These are phyloP conservation scores for Paradoxurus hermaphroditus DNA, from an alignment of 2,113 vertebrate species.

Conservation along the genomic window DNA sequence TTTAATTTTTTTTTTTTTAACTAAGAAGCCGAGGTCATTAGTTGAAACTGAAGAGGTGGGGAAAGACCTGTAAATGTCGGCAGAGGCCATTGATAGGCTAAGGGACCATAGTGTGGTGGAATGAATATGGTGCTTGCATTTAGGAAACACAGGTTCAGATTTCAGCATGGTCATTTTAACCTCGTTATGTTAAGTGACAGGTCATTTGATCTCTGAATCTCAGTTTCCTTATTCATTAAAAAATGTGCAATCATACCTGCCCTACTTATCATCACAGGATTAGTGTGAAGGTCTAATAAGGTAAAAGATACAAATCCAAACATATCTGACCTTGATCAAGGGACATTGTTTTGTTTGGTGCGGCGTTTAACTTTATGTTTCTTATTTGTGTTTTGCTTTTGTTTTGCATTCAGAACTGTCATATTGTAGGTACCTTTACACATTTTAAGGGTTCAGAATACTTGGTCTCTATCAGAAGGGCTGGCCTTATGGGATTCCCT, in stretches of 20 bases:
- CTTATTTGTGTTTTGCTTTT: not conserved
- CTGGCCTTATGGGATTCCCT: not conserved
- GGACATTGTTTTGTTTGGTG: not conserved
- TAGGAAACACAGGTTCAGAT: not conserved
- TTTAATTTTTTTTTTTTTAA: not conserved
- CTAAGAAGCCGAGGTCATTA: not conserved
- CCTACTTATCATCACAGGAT: not conserved
- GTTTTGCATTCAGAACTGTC: not conserved
- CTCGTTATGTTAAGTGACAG: not conserved
- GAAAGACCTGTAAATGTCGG: not conserved
- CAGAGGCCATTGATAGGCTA: not conserved
- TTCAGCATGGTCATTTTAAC: not conserved
- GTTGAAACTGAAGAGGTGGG: not conserved
- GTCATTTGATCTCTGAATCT: not conserved
- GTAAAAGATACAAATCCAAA: not conserved
- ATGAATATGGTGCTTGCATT: not conserved
- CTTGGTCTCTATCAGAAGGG: not conserved
- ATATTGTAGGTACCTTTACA: not conserved
- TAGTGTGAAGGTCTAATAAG: not conserved
- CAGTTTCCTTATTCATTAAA: not conserved
- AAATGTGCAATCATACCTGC: not conserved
- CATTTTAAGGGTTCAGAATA: not conserved
- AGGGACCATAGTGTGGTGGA: not conserved
- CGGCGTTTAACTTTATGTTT: not conserved
- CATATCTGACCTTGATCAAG: not conserved